phyloP scores from a whole-genome alignment of 2,797 vertebrate species.

The Trematomus bernacchii region DNA sequence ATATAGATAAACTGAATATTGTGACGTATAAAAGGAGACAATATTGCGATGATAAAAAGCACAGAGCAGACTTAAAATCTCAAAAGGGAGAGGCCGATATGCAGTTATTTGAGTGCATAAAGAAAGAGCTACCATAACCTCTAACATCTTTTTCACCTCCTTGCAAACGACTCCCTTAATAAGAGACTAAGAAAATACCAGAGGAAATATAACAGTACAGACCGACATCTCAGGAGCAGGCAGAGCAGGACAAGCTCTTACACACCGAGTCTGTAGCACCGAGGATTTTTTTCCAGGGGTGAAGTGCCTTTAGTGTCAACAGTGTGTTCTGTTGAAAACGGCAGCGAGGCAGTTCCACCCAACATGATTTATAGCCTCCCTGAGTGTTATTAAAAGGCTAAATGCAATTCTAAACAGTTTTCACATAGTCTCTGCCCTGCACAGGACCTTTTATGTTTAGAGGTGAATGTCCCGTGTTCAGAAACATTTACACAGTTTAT shows the following conservation, averaged over 20 bases:
- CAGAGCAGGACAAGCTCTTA: slow-evolving; percentile 52
- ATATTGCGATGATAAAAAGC: neutral
- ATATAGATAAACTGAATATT: slow-evolving; percentile 1
- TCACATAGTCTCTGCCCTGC: slow-evolving; percentile 53
- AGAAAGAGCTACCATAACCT: slow-evolving; percentile 17
- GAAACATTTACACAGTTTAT: slow-evolving; percentile 67
- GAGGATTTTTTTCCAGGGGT: slow-evolving; percentile 56
- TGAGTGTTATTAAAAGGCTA: slow-evolving; percentile 81
- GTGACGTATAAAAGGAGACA: slow-evolving; percentile 6
- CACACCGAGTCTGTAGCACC: slow-evolving; percentile 46
- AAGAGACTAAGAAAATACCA: slow-evolving; percentile 36
- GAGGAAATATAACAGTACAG: slow-evolving; percentile 39
- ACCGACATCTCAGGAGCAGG: slow-evolving; percentile 54
- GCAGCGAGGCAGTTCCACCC: slow-evolving; percentile 69
- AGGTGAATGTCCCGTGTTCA: slow-evolving; percentile 58
- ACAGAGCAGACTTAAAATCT: neutral
- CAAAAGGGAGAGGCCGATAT: neutral
- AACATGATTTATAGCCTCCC: slow-evolving; percentile 79
- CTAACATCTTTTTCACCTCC: slow-evolving; percentile 25
- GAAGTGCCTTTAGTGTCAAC: slow-evolving; percentile 85
- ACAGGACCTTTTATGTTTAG: slow-evolving; percentile 62
- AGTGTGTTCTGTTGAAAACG: slow-evolving; percentile 78
- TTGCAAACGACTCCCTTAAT: slow-evolving; percentile 26
- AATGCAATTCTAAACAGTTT: slow-evolving; percentile 75
- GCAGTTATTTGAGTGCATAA: neutral